These are phyloP conservation scores for Spatulosminthurus flaviceps DNA, from an alignment of 2,888 invertebrate genomes.

Conservation along the genomic window DNA sequence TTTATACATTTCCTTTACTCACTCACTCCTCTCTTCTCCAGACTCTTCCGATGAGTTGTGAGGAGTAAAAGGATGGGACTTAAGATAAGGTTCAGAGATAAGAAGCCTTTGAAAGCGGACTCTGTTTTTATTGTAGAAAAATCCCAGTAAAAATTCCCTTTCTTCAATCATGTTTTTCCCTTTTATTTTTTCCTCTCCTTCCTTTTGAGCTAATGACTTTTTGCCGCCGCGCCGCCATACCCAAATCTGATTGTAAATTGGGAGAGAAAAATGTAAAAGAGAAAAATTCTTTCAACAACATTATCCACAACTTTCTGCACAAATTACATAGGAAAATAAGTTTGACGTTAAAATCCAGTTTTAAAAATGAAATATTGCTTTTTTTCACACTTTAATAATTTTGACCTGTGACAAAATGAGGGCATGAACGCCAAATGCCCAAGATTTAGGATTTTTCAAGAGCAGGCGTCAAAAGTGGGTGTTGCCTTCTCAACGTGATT, in stretches of 20 bases:
- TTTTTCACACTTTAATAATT: neutral
- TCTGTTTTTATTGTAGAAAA: neutral
- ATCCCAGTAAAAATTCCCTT: neutral
- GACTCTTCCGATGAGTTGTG: conserved; percentile 25
- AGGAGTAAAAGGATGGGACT: neutral
- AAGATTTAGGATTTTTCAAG: conserved; percentile 9
- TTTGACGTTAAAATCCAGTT: no score
- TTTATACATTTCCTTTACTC: neutral
- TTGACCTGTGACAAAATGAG: neutral
- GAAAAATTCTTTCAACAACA: no score
- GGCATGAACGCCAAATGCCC: no score
- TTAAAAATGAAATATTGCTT: neutral
- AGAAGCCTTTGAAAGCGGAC: neutral
- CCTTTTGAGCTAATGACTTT: neutral
- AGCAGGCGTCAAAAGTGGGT: conserved; percentile 61
- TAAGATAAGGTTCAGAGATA: neutral
- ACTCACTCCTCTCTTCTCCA: no score
- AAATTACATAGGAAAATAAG: no score
- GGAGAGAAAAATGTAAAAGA: neutral
- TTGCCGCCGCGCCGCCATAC: no score
- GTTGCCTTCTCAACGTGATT: conserved; percentile 44
- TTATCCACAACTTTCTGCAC: no score
- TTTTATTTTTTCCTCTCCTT: neutral
- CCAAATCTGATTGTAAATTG: neutral
- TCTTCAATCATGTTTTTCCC: conserved; percentile 4